These are phyloP conservation scores for Chaetorhynchus papuensis DNA, from an alignment of 2,113 vertebrate species.

Conservation along the genomic window DNA sequence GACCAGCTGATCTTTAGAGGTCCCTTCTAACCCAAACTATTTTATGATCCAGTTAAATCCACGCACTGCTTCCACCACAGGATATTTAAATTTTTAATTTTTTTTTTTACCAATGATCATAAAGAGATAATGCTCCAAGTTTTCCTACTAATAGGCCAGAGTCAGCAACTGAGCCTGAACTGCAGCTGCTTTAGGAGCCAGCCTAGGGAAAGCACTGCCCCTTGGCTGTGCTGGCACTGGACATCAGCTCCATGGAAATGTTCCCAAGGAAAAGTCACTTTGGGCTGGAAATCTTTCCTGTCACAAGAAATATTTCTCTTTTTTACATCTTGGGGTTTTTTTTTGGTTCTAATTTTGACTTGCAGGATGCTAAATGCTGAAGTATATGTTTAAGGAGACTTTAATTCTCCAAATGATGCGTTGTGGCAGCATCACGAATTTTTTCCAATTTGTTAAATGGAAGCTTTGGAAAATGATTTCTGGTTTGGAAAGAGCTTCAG, in stretches of 20 bases:
- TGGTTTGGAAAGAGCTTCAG: not conserved
- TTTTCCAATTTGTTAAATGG: not conserved
- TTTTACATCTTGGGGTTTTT: not conserved
- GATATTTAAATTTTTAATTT: not conserved
- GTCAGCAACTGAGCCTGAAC: not conserved
- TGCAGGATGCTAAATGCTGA: not conserved
- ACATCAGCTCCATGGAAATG: not conserved
- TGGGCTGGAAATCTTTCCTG: not conserved
- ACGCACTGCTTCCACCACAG: fast-evolving
- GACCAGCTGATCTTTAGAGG: not conserved
- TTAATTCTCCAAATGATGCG: not conserved
- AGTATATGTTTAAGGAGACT: not conserved
- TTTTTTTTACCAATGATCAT: not conserved
- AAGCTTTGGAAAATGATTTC: not conserved
- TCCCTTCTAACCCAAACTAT: not conserved
- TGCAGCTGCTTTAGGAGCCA: not conserved
- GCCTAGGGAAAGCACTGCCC: not conserved
- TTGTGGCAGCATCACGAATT: fast-evolving
- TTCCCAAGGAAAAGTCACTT: not conserved
- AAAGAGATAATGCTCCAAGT: not conserved
- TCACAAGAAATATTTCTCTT: not conserved
- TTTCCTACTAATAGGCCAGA: not conserved
- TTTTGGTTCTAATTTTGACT: not conserved
- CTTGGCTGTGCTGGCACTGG: not conserved
- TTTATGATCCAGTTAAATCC: not conserved